phyloP scores from a whole-genome alignment of 2,113 vertebrate genomes.

The Halcyon malimbica region DNA sequence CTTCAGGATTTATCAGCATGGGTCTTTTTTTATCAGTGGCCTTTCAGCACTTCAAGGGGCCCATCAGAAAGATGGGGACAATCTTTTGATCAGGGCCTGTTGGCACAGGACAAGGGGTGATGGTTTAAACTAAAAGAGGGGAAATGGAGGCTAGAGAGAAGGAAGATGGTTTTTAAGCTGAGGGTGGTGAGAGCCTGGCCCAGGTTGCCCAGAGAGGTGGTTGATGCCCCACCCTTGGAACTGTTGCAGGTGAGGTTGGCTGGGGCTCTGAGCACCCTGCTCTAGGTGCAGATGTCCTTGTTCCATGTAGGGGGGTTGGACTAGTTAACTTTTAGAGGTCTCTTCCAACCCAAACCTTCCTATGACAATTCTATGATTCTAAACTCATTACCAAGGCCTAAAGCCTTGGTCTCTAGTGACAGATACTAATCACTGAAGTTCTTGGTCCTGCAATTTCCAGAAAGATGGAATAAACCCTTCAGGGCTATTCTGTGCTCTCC shows the following conservation, averaged over 20 bases:
- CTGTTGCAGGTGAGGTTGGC: background rate
- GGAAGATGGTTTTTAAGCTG: too few relatives aligned
- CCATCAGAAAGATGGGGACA: too few relatives aligned
- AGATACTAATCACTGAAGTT: background rate
- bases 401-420: background rate
- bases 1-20: background rate
- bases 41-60: too few relatives aligned
- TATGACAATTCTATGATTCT: background rate
- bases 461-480: background rate
- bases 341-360: background rate
- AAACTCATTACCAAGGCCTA: background rate
- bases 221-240: too few relatives aligned
- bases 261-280: background rate
- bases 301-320: background rate
- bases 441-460: background rate
- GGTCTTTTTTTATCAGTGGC: too few relatives aligned
- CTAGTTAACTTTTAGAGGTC: background rate
- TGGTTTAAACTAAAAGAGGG: too few relatives aligned
- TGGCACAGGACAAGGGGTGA: too few relatives aligned
- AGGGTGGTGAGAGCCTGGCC: too few relatives aligned
- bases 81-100: too few relatives aligned
- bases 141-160: too few relatives aligned
- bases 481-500: background rate
- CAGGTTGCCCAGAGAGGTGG: too few relatives aligned
- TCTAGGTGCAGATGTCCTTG: background rate